A percentile compares a stretch with the other conserved stretches of the same genome.
These are phyloP conservation scores for Aphaenogaster rudis DNA, from an alignment of 1,140 invertebrate genomes.

Conservation along the genomic window DNA sequence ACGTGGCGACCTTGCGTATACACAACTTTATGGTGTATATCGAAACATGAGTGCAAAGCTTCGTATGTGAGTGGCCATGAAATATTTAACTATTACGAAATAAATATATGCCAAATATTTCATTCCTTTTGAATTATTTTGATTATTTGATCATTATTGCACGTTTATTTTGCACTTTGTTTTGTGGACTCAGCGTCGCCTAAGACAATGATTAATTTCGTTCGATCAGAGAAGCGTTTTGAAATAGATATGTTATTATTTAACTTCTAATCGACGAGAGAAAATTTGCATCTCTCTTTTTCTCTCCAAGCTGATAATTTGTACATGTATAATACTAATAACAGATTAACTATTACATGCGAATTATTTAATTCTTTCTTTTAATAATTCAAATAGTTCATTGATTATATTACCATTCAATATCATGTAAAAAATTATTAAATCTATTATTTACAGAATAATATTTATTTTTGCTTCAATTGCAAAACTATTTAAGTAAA, in stretches of 20 bases:
- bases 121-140: not conserved
- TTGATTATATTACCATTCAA: not conserved
- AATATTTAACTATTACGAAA: not conserved
- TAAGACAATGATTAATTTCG: not conserved
- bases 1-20: not conserved
- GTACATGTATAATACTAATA: not conserved
- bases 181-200: no score
- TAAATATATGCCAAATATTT: not conserved
- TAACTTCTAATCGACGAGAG: not conserved
- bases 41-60: not conserved
- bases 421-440: not conserved
- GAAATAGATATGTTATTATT: not conserved
- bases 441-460: not conserved
- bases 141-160: not conserved
- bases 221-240: not conserved
- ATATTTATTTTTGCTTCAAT: not conserved
- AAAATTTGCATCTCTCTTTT: not conserved
- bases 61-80: not conserved
- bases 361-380: not conserved
- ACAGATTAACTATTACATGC: not conserved
- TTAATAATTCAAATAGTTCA: not conserved
- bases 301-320: not conserved
- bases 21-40: not conserved
- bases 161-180: not conserved
- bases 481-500: not conserved